Evolutionary conservation across 2,113 vertebrate species (phyloP).

Genomic region (Neogale vison): DNA sequence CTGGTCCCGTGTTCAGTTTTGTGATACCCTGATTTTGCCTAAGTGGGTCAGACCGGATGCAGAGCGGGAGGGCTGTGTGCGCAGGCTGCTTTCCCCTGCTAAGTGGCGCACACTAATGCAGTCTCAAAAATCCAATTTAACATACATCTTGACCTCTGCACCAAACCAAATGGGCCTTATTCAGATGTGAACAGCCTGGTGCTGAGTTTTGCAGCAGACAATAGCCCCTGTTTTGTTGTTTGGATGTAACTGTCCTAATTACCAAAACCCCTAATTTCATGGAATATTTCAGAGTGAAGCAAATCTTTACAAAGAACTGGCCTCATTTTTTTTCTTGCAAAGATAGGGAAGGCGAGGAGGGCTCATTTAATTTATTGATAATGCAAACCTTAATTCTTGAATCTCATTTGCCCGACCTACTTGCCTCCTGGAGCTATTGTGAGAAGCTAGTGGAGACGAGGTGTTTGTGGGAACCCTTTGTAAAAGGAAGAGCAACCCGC

Average conservation of each 20-base stretch:
- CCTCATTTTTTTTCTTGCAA: neutral
- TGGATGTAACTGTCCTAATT: conserved; percentile 21
- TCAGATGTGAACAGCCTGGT: neutral
- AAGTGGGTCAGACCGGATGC: conserved; percentile 52
- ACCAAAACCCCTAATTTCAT: conserved; percentile 31
- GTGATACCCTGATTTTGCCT: neutral
- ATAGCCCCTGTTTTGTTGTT: neutral
- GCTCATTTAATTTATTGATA: neutral
- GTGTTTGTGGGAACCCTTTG: neutral
- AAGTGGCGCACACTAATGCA: neutral
- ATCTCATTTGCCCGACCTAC: neutral
- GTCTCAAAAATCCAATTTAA: conserved; percentile 47
- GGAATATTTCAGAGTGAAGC: neutral
- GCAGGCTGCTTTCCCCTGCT: neutral
- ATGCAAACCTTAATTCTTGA: neutral
- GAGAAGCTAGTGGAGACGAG: neutral
- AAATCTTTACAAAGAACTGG: conserved; percentile 6
- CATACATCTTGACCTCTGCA: conserved; percentile 11
- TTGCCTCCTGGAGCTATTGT: neutral
- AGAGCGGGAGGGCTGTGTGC: neutral
- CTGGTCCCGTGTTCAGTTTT: neutral
- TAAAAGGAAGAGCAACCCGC: neutral
- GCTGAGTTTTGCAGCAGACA: neutral
- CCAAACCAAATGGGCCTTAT: neutral
- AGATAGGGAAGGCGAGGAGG: neutral